Evolutionary conservation across 2,797 vertebrate genomes (phyloP).

Genomic region (Huso huso): DNA sequence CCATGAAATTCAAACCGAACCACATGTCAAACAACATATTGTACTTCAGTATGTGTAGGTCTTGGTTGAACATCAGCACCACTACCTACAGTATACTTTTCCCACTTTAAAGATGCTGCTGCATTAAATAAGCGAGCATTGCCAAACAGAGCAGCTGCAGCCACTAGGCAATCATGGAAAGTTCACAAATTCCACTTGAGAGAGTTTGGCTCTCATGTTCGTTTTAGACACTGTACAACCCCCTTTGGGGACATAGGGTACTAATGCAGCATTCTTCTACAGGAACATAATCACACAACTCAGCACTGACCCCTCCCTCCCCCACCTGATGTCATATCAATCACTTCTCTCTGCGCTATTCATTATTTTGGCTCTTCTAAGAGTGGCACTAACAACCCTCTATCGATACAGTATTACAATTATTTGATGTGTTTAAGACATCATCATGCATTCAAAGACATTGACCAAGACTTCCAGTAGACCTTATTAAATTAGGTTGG

Average conservation of each 20-base stretch:
- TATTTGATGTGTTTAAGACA: too few species aligned
- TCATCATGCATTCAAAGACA: too few species aligned
- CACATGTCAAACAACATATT: slow-evolving; percentile 17
- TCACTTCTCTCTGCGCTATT: too few species aligned
- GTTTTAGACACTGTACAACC: slow-evolving; percentile 45
- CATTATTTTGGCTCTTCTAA: too few species aligned
- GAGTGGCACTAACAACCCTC: too few species aligned
- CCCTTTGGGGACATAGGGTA: slow-evolving; percentile 56
- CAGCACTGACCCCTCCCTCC: slow-evolving; percentile 4
- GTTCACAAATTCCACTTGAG: slow-evolving; percentile 29
- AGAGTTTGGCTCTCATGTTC: slow-evolving; percentile 35
- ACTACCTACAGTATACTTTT: slow-evolving; percentile 13
- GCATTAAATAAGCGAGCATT: slow-evolving; percentile 28
- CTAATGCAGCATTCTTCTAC: slow-evolving; percentile 29
- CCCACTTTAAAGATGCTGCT: slow-evolving; percentile 29
- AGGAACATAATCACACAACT: slow-evolving; percentile 22
- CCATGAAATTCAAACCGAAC: slow-evolving; percentile 31
- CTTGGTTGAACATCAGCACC: slow-evolving; percentile 9
- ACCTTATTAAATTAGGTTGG: slow-evolving; percentile 31
- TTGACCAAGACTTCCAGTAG: too few species aligned
- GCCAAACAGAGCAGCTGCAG: slow-evolving; percentile 44
- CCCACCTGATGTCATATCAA: slow-evolving; percentile 1
- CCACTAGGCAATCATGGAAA: slow-evolving; percentile 39
- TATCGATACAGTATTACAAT: too few species aligned
- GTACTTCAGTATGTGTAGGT: not conserved